Conservation (phyloP, 2,113 vertebrate species). For the Ivindomyrus marchei region DNA sequence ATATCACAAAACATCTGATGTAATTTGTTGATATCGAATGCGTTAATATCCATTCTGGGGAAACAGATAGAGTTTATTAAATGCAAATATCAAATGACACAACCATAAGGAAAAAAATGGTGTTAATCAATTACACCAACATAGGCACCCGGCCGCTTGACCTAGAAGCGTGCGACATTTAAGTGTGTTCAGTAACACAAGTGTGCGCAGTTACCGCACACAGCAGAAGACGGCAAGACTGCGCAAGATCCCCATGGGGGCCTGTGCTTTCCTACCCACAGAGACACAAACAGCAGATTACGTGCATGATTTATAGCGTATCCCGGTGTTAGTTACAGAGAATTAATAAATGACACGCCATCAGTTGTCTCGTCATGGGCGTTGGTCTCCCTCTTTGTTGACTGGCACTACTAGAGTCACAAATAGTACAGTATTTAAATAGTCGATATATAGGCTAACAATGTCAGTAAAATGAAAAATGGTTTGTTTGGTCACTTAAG, state of each 20-base stretch:
- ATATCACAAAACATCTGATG: neutral
- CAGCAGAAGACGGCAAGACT: neutral
- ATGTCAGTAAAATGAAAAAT: neutral
- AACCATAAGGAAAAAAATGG: neutral
- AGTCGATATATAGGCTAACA: neutral
- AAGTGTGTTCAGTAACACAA: neutral
- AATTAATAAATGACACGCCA: conserved; percentile 12
- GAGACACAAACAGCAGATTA: neutral
- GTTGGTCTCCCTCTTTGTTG: neutral
- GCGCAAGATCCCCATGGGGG: neutral
- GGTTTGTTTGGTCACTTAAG: conserved; percentile 3
- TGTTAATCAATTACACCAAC: neutral
- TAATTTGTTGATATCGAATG: neutral
- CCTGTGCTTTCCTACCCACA: neutral
- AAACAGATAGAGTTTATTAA: neutral
- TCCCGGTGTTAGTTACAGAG: neutral
- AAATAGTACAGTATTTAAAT: conserved; percentile 8
- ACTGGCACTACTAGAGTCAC: neutral
- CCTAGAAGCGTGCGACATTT: neutral
- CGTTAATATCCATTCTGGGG: neutral
- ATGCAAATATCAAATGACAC: neutral
- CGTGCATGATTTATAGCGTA: conserved; percentile 6
- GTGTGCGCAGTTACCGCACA: too few species aligned
- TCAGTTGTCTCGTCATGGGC: neutral
- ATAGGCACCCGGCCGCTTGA: neutral